A percentile compares a stretch with the other conserved stretches of the same genome.
Evolutionary conservation across 2,113 vertebrate genomes (phyloP).

Genomic region (Neomonachus schauinslandi): DNA sequence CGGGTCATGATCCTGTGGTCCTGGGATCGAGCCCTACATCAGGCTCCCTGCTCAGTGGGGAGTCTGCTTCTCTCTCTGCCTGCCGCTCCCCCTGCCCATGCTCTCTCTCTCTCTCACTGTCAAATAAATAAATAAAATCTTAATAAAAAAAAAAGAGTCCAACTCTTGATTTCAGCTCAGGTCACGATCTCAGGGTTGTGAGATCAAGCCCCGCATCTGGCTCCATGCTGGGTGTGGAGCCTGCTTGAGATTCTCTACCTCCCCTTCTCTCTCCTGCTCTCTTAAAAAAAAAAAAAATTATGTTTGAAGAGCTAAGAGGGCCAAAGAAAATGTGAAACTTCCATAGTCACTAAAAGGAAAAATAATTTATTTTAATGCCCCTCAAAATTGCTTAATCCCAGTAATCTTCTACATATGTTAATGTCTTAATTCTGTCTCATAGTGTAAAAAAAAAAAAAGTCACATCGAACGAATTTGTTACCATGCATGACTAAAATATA

Average conservation of each 20-base stretch:
- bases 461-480: not conserved
- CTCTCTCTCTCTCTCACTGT: too few relatives aligned
- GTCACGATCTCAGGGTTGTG: not conserved
- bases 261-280: not conserved
- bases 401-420: not conserved
- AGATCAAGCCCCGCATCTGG: not conserved
- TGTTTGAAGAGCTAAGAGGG: constrained; percentile 16
- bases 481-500: not conserved
- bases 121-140: too few relatives aligned
- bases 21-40: too few relatives aligned
- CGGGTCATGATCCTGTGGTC: not conserved
- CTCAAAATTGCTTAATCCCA: constrained; percentile 8
- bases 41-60: too few relatives aligned
- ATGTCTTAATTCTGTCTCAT: not conserved
- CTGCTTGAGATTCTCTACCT: not conserved
- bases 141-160: not conserved
- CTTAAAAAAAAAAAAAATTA: not conserved
- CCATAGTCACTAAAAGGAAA: not conserved
- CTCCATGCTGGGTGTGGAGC: not conserved
- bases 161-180: not conserved
- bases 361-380: not conserved
- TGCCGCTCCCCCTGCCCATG: too few relatives aligned
- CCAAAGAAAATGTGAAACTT: constrained; percentile 50
- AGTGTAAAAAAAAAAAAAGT: not conserved
- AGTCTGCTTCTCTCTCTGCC: too few relatives aligned